These are phyloP conservation scores for Abscondita cerata DNA, from an alignment of 2,888 invertebrate genomes.

Conservation along the genomic window DNA sequence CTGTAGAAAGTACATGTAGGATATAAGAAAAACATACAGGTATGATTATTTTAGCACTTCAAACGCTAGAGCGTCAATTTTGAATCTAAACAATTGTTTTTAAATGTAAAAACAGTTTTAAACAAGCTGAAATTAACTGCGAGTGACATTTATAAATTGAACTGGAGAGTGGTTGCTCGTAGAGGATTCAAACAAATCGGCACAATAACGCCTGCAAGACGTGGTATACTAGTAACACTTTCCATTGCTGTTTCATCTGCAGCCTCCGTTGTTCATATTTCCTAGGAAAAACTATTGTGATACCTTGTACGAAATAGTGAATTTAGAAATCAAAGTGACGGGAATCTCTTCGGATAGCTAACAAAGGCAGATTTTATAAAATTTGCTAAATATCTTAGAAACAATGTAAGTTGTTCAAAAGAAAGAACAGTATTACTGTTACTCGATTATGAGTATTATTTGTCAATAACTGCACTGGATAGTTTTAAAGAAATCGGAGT, in stretches of 20 bases:
- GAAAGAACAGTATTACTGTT: background rate
- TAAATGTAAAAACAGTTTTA: background rate
- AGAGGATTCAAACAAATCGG: too few species aligned
- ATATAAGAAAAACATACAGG: background rate
- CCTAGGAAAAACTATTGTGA: background rate
- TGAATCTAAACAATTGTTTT: too few species aligned
- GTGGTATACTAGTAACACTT: background rate
- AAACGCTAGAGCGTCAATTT: too few species aligned
- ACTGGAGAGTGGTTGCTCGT: background rate
- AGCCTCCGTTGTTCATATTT: background rate
- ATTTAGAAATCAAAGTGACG: background rate
- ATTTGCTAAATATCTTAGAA: background rate
- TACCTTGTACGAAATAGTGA: background rate
- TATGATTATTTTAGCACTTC: slow-evolving; percentile 1
- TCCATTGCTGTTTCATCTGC: background rate
- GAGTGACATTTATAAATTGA: background rate
- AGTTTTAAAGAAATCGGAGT: slow-evolving; percentile 2
- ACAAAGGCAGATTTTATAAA: background rate
- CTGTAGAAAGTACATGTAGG: background rate
- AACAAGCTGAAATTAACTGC: background rate
- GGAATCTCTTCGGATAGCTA: background rate
- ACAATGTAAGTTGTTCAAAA: background rate
- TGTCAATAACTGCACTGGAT: slow-evolving; percentile 1
- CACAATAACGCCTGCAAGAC: background rate
- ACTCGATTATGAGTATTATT: background rate